Base-by-base conservation (phyloP, 1,140 invertebrate species). In the Cotesia typhae region DNA sequence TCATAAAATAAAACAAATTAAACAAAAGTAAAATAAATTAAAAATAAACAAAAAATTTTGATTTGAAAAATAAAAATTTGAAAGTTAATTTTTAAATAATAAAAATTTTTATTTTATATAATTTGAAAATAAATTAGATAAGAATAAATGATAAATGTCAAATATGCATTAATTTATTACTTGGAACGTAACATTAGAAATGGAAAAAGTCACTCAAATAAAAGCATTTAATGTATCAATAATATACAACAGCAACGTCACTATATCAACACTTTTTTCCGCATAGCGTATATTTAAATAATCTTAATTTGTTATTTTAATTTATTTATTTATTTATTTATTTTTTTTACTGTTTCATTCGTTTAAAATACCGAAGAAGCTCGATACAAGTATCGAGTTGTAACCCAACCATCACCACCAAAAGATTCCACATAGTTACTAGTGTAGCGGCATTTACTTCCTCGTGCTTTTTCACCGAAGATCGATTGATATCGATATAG, bases 371-470 rank as follows among this genome's bases (percentile, higher is more conserved):
- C 20, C 12, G 64, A 76, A 81, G 70, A 76, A 75, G 77, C 76
- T 82, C 76, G 77, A 82, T 47, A 47, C 41, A 47, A 47, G 41
- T 47, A 47, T 47, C 41, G 41, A 47, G 79, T 79, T 78, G 76
- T 79, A 77, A 82, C 79, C 81, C 80, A 82, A 85, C 82, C 84
- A 85, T 85, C 84, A 85, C 84, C 84, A 84, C 83, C 84, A 85
- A 83, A 83, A 71, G 70, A 77, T 81, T 77, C 79, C 78, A 70
- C 28, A 71, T 52, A 55, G 67, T 36, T 53, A 71, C 55, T 52
- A 57, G 37, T 14, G 28, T 35, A 57, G 52, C 17, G 68, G 59
- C 52, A 74, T 74, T 71, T 71, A 74, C 69, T 75, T 67, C 70
- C 72, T 73, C 66, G 66, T 75, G 53, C 59, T 75, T 59, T 64